A percentile compares a stretch with the other conserved stretches of the same genome.
phyloP scores from a whole-genome alignment of 2,888 invertebrate genomes.

The Hofmannophila pseudospretella region DNA sequence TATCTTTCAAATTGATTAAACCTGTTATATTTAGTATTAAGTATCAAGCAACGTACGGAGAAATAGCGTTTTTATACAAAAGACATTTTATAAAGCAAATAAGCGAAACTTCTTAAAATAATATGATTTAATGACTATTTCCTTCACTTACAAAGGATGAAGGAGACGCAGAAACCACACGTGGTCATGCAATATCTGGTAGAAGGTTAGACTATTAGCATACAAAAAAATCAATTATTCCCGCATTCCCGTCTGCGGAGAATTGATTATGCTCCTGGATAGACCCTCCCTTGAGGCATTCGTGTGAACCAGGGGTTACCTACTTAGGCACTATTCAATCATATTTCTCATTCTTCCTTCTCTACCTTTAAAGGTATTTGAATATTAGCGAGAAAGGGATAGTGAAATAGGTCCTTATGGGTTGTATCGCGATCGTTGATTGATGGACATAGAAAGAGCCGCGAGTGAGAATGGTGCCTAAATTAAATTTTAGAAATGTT shows the following conservation, averaged over 20 bases:
- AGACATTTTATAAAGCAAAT: too few species aligned
- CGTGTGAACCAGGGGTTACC: constrained; percentile 37
- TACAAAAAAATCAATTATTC: constrained; percentile 23
- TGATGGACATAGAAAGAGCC: constrained; percentile 44
- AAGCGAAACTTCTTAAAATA: too few species aligned
- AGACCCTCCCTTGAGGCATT: constrained; percentile 36
- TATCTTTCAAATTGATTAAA: too few species aligned
- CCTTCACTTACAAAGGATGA: too few species aligned
- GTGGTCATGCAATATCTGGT: background rate
- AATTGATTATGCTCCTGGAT: constrained; percentile 47
- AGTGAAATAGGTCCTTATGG: constrained; percentile 11
- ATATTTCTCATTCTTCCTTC: constrained; percentile 17
- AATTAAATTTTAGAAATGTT: constrained; percentile 37
- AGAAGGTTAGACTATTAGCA: background rate
- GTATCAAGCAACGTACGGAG: too few species aligned
- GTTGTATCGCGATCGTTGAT: constrained; percentile 41
- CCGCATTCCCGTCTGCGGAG: constrained; percentile 22
- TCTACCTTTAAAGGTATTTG: constrained; percentile 5
- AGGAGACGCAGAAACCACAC: background rate
- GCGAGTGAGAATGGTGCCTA: constrained; percentile 34
- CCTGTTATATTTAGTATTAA: too few species aligned
- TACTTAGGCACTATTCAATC: constrained; percentile 19
- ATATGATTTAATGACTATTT: too few species aligned
- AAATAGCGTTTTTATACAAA: too few species aligned
- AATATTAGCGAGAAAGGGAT: constrained; percentile 12